These are phyloP conservation scores for Cybosia mesomella DNA, from an alignment of 2,888 invertebrate species.

Conservation along the genomic window DNA sequence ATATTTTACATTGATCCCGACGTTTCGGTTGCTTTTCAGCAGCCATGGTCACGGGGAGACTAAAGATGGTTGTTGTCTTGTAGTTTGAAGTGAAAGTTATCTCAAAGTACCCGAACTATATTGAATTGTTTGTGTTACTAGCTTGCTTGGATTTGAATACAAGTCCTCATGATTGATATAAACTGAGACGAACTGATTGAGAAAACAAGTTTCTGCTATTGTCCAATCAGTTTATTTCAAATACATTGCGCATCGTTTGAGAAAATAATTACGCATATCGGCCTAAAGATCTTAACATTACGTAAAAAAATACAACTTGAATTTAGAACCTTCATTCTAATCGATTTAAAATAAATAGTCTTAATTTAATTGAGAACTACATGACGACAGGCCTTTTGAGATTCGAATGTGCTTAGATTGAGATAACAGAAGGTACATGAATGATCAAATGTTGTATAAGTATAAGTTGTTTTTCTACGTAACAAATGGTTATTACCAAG, in stretches of 20 bases:
- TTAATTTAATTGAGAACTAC: constrained; percentile 9
- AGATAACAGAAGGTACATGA: constrained; percentile 4
- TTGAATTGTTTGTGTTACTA: too few species aligned
- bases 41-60: too few species aligned
- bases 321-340: not conserved
- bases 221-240: not conserved
- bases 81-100: too few species aligned
- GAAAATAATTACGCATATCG: not conserved
- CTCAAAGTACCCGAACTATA: too few species aligned
- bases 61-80: too few species aligned
- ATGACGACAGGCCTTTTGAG: constrained; percentile 8
- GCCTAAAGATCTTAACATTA: not conserved
- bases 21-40: too few species aligned
- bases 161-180: too few species aligned
- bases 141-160: too few species aligned
- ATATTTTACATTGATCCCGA: too few species aligned
- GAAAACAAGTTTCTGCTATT: too few species aligned
- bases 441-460: not conserved
- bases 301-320: not conserved
- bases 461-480: constrained; percentile 21
- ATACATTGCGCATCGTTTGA: not conserved
- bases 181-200: too few species aligned
- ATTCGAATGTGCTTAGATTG: not conserved
- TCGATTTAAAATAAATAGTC: constrained; percentile 5
- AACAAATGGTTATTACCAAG: constrained; percentile 26